Evolutionary conservation across 1,140 invertebrate genomes (phyloP), one percentile per base, ranked within the genome.

Genomic region (Akabosia matsudoensis): DNA sequence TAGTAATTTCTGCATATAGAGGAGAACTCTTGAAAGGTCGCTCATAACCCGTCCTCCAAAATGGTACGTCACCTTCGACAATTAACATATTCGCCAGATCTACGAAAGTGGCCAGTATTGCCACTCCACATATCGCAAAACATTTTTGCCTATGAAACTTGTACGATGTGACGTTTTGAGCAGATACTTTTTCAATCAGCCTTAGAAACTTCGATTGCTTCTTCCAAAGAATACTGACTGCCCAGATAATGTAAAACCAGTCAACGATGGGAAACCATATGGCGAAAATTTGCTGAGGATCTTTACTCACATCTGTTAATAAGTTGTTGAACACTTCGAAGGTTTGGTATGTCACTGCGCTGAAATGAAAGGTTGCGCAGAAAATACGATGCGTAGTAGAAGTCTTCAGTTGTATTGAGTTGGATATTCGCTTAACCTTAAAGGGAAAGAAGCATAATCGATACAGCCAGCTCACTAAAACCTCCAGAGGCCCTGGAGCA

Each of bases 221-320:
- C 3, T 22, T 22, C 54, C 54, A 56, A 56, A 56, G 7, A 10
- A 24, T 56, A 3, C 14, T 56, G 3, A 56, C 22, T 7, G 13
- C 54, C 54, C 10, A 56, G 54, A 7, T 4, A 56, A 56, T 22
- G 54, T 56, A 56, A 3, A 56, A 24, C 54, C 10, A 56, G 24
- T 56, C 54, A 56, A 56, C 24, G 54, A 56, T 7, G 22, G 10
- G 13, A 56, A 56, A 56, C 4, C 54, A 56, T 4, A 56, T 56
- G 14, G 54, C 24, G 24, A 56, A 56, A 56, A 56, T 56, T 56
- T 56, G 54, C 54, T 56, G 54, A 56, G 54, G 54, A 24, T 56
- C 54, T 56, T 56, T 56, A 56, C 3, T n/a, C 24, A 56, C n/a
- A 7, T 56, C 54, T 13, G 10, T 3, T 13, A 4, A n/a, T 4